These are phyloP conservation scores for Oxycera nigricornis DNA, from an alignment of 2,888 invertebrate genomes.

Conservation along the genomic window DNA sequence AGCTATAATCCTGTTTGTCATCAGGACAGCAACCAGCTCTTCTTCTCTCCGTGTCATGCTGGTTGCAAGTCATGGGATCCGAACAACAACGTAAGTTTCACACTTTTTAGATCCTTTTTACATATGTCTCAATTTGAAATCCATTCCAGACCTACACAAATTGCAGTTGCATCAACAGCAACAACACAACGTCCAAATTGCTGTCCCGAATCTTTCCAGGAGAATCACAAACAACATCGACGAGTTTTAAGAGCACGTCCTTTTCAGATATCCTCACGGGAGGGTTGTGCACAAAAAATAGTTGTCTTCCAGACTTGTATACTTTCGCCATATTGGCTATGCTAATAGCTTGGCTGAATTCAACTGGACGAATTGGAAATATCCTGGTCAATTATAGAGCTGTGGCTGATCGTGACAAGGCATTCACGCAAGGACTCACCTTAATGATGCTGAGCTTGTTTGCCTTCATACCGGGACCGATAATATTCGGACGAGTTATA, in stretches of 20 bases:
- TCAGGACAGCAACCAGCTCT: slow-evolving; percentile 65
- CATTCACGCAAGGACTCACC: slow-evolving; percentile 70
- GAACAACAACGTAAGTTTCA: slow-evolving; percentile 24
- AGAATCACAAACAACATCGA: background rate
- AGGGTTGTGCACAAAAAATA: slow-evolving; percentile 60
- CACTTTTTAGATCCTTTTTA: background rate
- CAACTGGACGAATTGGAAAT: slow-evolving; percentile 72
- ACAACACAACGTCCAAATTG: background rate
- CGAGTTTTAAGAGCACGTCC: background rate
- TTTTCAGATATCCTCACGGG: background rate
- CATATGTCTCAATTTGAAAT: background rate
- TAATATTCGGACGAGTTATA: slow-evolving; percentile 70
- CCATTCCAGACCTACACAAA: slow-evolving; percentile 43
- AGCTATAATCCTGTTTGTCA: slow-evolving; percentile 73
- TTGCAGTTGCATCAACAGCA: slow-evolving; percentile 53
- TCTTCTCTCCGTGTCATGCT: slow-evolving; percentile 77
- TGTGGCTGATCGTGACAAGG: slow-evolving; percentile 69
- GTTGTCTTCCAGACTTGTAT: slow-evolving; percentile 48
- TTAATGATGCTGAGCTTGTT: slow-evolving; percentile 69
- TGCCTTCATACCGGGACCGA: slow-evolving; percentile 74
- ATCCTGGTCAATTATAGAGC: slow-evolving; percentile 71
- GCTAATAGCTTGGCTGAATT: slow-evolving; percentile 62
- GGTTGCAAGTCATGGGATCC: slow-evolving; percentile 66
- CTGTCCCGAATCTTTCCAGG: background rate
- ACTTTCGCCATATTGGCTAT: slow-evolving; percentile 65